Evolutionary conservation across 2,888 invertebrate species (phyloP), one percentile per base, ranked within the genome.

Genomic region (Ormia ochracea): DNA sequence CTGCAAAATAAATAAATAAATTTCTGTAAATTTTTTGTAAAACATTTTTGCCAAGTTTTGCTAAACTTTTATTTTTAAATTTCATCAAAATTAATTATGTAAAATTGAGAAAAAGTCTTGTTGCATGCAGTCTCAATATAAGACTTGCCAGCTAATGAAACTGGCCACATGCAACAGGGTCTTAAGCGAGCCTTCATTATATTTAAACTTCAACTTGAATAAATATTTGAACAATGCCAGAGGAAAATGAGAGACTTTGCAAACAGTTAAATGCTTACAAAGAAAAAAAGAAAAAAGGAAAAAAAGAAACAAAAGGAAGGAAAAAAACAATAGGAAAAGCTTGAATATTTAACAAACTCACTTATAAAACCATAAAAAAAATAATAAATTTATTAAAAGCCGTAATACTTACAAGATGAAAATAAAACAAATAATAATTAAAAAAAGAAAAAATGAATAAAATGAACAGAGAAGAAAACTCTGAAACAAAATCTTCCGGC

Each of bases 171-270:
- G 26, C 17, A 56, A 19, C 2, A n/a, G 21, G 36, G n/a, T 28
- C 5, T 31, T 10, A 17, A 59, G 54, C 6, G 28, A 50, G 31
- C 52, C 41, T 9, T 75, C 66, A 70, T 75, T 75, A 75, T 72
- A 54, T 70, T 75, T 80, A 80, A 80, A 80, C 79, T 80, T 80
- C 65, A 80, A 80, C 75, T 80, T 75, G 75, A 75, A 66, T 66
- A 80, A 80, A 80, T 75, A 80, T 80, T 80, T 66, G 56, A 72
- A 75, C 72, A 79, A 75, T 80, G 59, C 68, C 48, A 36, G 7
- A 61, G 31, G 26, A 66, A 73, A 69, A 45, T 33, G 5, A 31
- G 48, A 43, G 52, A 52, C 50, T 31, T 33, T 14, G 33, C 2
- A 63, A 26, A 74, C 31, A 48, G 14, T 7, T 23, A 10, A 28